Conservation (phyloP, 30 jellyfish, hydroid and myxozoan species). For the Mastigias papua region DNA sequence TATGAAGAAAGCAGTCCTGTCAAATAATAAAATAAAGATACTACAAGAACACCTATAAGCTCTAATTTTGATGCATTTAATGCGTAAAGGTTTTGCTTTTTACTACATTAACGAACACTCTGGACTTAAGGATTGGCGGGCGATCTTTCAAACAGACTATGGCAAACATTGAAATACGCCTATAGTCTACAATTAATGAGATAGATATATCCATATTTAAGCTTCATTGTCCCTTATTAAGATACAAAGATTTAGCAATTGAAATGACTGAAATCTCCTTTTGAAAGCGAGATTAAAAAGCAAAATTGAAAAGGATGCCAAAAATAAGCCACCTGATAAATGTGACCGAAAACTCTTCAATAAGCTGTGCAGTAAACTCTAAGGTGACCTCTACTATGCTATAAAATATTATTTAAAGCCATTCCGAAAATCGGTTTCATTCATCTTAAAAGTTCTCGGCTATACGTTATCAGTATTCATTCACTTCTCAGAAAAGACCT, state of each 20-base stretch:
- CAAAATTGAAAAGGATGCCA: background rate
- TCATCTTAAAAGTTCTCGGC: background rate
- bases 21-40: background rate
- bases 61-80: background rate
- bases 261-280: slow-evolving; percentile 5
- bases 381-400: background rate
- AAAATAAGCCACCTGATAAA: background rate
- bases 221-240: background rate
- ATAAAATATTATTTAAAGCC: background rate
- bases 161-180: slow-evolving; percentile 1
- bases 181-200: slow-evolving; percentile 8
- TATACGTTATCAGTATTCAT: background rate
- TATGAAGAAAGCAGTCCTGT: background rate
- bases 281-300: slow-evolving; percentile 18
- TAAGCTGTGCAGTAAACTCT: background rate
- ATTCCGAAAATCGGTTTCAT: background rate
- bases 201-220: background rate
- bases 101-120: background rate
- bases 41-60: background rate
- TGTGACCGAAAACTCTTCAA: background rate
- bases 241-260: background rate
- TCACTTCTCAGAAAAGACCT: too few relatives aligned
- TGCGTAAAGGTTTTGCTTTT: background rate
- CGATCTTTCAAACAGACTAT: background rate
- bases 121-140: background rate